These are phyloP conservation scores for Hippoglossus hippoglossus DNA, from an alignment of 2,797 vertebrate genomes.

Conservation along the genomic window DNA sequence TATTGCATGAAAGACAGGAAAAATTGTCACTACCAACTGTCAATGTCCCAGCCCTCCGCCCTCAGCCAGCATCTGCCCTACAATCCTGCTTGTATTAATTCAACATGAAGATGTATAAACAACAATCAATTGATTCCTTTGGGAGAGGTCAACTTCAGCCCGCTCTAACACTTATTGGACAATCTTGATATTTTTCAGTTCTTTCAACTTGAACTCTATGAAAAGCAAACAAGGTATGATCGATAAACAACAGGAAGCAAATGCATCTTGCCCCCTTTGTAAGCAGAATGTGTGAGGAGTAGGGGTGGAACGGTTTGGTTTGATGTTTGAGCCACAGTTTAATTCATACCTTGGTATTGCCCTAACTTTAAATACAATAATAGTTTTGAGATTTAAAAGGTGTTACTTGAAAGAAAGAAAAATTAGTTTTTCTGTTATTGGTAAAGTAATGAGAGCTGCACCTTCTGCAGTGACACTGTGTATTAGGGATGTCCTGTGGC, in stretches of 20 bases:
- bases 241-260: not conserved
- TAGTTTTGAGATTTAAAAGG: not conserved
- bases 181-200: constrained; percentile 42
- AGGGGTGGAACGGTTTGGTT: too few relatives aligned
- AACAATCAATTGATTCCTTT: constrained; percentile 55
- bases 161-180: constrained; percentile 3
- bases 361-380: not conserved
- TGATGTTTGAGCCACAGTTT: too few relatives aligned
- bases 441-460: too few relatives aligned
- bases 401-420: too few relatives aligned
- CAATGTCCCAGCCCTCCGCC: not conserved
- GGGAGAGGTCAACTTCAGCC: constrained; percentile 46
- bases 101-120: constrained; percentile 45
- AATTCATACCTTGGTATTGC: not conserved
- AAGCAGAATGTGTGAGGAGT: not conserved
- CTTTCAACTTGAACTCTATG: constrained; percentile 16
- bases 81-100: constrained; percentile 44
- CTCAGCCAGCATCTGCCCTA: constrained; percentile 1
- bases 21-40: not conserved
- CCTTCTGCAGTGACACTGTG: too few relatives aligned
- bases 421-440: too few relatives aligned
- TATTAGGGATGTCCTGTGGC: too few relatives aligned
- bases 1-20: not conserved
- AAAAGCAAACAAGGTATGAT: constrained; percentile 21
- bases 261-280: constrained; percentile 8